Base-by-base conservation (phyloP, 2,113 vertebrate species). In the Marcusenius ussheri region DNA sequence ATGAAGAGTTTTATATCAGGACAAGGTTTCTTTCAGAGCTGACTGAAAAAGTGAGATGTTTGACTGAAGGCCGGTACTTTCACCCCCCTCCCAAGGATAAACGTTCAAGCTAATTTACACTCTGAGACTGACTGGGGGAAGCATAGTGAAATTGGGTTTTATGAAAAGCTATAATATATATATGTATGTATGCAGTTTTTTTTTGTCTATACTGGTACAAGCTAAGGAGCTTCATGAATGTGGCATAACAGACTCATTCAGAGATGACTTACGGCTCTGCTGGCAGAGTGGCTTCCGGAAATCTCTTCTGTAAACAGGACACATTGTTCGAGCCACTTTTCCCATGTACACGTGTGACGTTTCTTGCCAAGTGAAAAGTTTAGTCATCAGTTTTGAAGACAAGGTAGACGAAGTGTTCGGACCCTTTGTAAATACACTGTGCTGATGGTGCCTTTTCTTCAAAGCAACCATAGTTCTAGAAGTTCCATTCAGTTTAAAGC, bases 231-330 rank as follows among this genome's bases (percentile, higher is more conserved):
- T 95, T 94, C 96, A 93, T 94, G 95, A 94, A 94, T 89, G 83
- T 94, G 83, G 46, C 95, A 94, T 96, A 95, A 97, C 96, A 97
- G 96, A 96, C 96, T 94, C 96, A 96, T 97, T 96, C 95, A 96
- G 95, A 94, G 11, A 46, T 62, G n/a, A 45, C 93, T 96, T 96
- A 95, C 95, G 96, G 95, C 94, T 97, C 97, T 98, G 97, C 97
- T 95, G 97, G 97, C 97, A 97, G 97, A 97, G 94, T 96, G 95
- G 93, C 91, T 95, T 80, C 74, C 95, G 94, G 95, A 95, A 95
- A 96, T 96, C 96, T 93, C 96, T 96, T 96, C 94, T 96, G 95
- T 96, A 95, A 96, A 95, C 94, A 95, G 96, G 95, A 96, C 96
- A 97, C 97, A 96, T 96, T 97, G 96, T 83, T 5, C 27, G 17